Base-by-base conservation (phyloP, 2,888 invertebrate genomes). In the Dascillus cervinus region DNA sequence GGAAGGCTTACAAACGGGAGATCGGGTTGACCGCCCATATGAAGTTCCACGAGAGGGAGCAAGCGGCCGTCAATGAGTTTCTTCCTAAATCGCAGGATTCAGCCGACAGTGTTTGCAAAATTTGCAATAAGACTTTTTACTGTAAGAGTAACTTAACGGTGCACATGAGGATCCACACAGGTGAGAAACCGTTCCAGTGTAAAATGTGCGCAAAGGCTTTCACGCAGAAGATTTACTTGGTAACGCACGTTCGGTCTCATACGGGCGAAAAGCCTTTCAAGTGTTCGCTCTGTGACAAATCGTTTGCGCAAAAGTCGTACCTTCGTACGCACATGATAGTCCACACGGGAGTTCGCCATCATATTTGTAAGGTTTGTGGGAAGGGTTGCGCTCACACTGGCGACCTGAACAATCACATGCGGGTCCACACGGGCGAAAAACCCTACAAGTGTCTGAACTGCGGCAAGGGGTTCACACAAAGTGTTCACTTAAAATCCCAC, bases 191-290 rank as follows among this genome's bases (percentile, higher is more conserved):
- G 1, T 31, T 22, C 13, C 9, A 11, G 2, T 31, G 31, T 13
- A 13, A 17, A 4, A 20, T 9, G 3, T 31, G 31, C 25, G 4
- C 9, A 9, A 31, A 31, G 9, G 20, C 25, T 2, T 31, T 31
- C 8, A 31, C 25, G 2, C 24, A 25, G 12, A 24, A 25, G 13
- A 21, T 19, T 14, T 20, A 24, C 11, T 11, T 20, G 11, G 19
- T 11, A 5, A 15, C 25, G 9, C 31, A 31, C 22, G 25, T 20
- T 13, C 9, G 24, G n/a, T 25, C 25, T 4, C 31, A 31, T 25
- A 31, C 31, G 10, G 31, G 31, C n/a, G 22, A 29, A 11, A 29
- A 29, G 13, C 29, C 29, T 17, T 22, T 29, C 11, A 29, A 29
- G 3, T 29, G 29, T 10, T 22, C 29, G n/a, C 13, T 29, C 3